phyloP scores from a whole-genome alignment of 2,797 vertebrate genomes.

The Mormyrus proboscirostris region DNA sequence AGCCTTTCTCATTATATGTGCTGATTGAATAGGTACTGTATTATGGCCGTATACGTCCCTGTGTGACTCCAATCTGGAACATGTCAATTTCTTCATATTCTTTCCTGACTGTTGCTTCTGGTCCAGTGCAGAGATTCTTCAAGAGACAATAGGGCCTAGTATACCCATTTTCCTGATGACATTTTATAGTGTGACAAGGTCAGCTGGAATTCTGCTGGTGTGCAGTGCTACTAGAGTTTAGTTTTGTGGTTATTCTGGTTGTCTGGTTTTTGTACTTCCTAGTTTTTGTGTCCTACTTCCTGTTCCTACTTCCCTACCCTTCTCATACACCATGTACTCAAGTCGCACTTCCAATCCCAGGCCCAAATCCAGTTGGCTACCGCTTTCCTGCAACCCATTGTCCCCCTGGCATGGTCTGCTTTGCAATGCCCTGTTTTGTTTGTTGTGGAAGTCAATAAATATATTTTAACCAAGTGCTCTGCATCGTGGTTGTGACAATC shows the following conservation, averaged over 20 bases:
- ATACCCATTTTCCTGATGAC: neutral
- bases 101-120: neutral
- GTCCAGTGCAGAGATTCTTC: neutral
- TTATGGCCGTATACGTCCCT: neutral
- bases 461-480: neutral
- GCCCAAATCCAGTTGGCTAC: neutral
- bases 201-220: neutral
- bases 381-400: neutral
- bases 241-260: neutral
- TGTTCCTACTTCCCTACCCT: neutral
- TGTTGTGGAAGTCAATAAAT: neutral
- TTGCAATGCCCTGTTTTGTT: neutral
- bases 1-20: neutral
- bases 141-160: neutral
- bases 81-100: neutral
- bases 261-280: neutral
- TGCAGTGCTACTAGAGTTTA: neutral
- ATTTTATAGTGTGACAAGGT: neutral
- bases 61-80: neutral
- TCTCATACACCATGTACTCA: neutral
- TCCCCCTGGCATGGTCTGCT: neutral
- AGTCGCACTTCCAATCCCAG: neutral
- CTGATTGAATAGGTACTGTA: neutral
- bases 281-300: neutral
- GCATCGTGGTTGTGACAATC: neutral